Percentiles rank a stretch among this genome's conserved stretches.
Evolutionary conservation across 2,888 invertebrate species (phyloP).

Genomic region (Xanthia togata): DNA sequence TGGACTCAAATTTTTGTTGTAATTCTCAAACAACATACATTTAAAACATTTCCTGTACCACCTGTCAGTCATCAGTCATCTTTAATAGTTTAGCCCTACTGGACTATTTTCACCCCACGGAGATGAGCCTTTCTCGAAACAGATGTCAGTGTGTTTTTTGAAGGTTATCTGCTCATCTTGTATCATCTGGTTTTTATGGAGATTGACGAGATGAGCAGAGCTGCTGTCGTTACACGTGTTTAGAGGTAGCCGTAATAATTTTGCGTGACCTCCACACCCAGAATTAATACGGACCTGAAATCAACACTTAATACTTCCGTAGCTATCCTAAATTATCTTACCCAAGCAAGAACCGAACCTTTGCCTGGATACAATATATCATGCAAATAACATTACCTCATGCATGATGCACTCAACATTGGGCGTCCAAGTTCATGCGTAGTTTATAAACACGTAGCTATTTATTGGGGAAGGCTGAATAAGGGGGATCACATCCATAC

Average conservation of each 20-base stretch:
- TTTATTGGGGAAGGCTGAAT: slow-evolving; percentile 11
- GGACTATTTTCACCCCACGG: background rate
- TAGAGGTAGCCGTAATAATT: background rate
- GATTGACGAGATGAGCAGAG: background rate
- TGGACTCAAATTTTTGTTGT: no score
- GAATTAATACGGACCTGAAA: slow-evolving; percentile 21
- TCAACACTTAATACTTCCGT: background rate
- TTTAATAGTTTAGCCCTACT: no score
- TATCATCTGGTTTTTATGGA: background rate
- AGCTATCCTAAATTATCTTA: slow-evolving; percentile 4
- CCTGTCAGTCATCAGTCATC: background rate
- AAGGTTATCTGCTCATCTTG: background rate
- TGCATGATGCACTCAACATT: slow-evolving; percentile 15
- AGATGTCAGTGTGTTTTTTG: background rate
- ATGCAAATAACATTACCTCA: slow-evolving; percentile 46
- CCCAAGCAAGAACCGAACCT: slow-evolving; percentile 3
- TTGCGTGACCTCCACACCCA: background rate
- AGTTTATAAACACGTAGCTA: slow-evolving; percentile 30
- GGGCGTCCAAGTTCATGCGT: slow-evolving; percentile 15
- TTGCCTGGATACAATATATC: slow-evolving; percentile 34
- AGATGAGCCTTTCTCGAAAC: background rate
- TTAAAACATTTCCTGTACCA: background rate
- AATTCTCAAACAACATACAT: background rate
- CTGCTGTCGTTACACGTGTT: background rate
- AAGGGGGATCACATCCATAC: no score